Percentiles rank a stretch among this genome's conserved stretches.
Evolutionary conservation across 2,113 vertebrate genomes (phyloP).

Genomic region (Gymnocephalus cernua): DNA sequence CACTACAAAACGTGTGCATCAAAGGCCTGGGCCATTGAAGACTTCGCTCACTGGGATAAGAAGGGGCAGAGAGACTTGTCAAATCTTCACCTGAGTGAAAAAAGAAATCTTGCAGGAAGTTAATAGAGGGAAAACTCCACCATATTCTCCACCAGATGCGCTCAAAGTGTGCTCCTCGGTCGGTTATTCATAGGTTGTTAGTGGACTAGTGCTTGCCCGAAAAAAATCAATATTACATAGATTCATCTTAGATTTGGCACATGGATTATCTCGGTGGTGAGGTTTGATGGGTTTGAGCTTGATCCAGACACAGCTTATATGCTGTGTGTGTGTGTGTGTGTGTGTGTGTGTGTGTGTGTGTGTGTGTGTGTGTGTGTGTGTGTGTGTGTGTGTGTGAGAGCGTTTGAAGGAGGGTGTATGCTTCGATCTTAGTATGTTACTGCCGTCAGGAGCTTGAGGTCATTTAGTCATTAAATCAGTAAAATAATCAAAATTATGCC

Average conservation of each 20-base stretch:
- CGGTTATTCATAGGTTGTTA: conserved; percentile 65
- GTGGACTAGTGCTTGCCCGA: conserved; percentile 19
- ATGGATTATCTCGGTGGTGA: conserved; percentile 52
- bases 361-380: no score
- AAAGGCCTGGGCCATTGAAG: not conserved
- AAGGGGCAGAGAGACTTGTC: not conserved
- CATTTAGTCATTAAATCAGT: not conserved
- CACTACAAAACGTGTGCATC: not conserved
- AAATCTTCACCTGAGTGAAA: conserved; percentile 34
- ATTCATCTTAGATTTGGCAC: conserved; percentile 64
- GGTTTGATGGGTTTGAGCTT: conserved; percentile 50
- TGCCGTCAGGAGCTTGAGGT: not conserved
- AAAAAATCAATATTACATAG: conserved; percentile 64
- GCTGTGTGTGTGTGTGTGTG: not conserved
- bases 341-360: no score
- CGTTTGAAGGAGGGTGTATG: no score
- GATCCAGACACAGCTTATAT: conserved; percentile 31
- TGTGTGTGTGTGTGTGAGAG: no score
- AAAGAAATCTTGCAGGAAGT: conserved; percentile 26
- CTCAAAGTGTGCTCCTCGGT: conserved; percentile 53
- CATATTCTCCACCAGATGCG: conserved; percentile 44
- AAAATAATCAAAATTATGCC: not conserved
- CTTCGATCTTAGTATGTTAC: not conserved
- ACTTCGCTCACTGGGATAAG: not conserved
- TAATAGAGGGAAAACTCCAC: conserved; percentile 44